Conservation (phyloP, 1,140 invertebrate species). For the Papilio aristodemus region DNA sequence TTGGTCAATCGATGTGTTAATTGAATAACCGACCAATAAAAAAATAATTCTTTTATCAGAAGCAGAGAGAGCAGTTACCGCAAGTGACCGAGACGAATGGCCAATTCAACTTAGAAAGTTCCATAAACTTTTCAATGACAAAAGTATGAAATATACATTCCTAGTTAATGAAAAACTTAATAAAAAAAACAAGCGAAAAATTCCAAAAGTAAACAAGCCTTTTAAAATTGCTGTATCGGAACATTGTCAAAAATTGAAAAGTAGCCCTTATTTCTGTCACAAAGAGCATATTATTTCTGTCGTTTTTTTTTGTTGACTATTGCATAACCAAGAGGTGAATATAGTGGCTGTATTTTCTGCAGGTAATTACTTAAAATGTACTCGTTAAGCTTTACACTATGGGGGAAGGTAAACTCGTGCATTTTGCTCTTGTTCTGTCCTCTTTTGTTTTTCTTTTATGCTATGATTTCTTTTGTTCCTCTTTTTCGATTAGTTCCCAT, state of each 20-base stretch:
- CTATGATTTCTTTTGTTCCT: conserved; percentile 45
- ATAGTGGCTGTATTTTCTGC: conserved; percentile 4
- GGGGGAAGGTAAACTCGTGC: conserved; percentile 22
- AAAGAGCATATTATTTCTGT: background rate
- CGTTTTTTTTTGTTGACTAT: background rate
- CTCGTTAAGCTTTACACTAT: conserved; percentile 17
- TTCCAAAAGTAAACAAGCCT: background rate
- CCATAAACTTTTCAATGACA: too few species aligned
- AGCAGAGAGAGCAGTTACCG: too few species aligned
- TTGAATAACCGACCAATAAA: too few species aligned
- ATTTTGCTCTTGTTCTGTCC: conserved; percentile 28
- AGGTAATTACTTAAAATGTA: conserved; percentile 34
- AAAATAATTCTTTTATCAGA: too few species aligned
- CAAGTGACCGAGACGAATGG: too few species aligned
- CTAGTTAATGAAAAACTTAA: background rate
- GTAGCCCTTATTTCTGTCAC: background rate
- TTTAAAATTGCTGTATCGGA: background rate
- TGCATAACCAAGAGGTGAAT: conserved; percentile 15
- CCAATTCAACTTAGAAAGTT: too few species aligned
- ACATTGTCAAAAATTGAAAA: background rate
- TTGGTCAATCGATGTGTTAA: too few species aligned
- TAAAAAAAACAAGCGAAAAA: background rate
- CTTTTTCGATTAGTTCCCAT: conserved; percentile 47
- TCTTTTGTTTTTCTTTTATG: conserved; percentile 44
- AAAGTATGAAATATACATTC: too few species aligned